Conservation (phyloP, 2,797 vertebrate genomes). For the Hylomyscus alleni region DNA sequence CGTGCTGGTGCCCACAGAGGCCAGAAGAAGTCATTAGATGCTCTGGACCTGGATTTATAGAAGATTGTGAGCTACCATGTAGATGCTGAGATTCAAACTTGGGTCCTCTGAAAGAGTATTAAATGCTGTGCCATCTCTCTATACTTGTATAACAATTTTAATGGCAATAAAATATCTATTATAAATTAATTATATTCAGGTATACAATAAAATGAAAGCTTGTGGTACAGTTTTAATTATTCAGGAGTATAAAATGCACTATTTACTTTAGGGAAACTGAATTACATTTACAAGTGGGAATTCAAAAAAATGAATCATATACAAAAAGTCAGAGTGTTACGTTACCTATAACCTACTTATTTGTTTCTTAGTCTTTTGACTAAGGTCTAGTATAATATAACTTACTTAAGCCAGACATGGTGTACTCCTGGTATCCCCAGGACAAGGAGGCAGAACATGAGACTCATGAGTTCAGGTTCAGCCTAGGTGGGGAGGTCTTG, state of each 20-base stretch:
- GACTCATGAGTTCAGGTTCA: neutral
- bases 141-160: constrained; percentile 2
- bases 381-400: neutral
- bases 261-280: neutral
- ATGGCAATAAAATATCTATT: constrained; percentile 37
- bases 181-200: neutral
- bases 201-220: constrained; percentile 26
- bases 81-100: neutral
- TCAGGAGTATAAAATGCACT: neutral
- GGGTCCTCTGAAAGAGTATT: neutral
- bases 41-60: neutral
- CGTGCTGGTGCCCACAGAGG: neutral
- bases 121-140: neutral
- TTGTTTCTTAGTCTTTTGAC: neutral
- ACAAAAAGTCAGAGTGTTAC: neutral
- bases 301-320: constrained; percentile 53
- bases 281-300: neutral
- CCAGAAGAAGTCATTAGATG: neutral
- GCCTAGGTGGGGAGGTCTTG: neutral
- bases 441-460: neutral
- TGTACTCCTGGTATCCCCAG: neutral
- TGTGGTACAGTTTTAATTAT: neutral
- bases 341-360: constrained; percentile 26
- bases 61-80: neutral
- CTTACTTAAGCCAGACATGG: neutral